Conservation (phyloP, 2,797 vertebrate species). For the Morelia viridis region DNA sequence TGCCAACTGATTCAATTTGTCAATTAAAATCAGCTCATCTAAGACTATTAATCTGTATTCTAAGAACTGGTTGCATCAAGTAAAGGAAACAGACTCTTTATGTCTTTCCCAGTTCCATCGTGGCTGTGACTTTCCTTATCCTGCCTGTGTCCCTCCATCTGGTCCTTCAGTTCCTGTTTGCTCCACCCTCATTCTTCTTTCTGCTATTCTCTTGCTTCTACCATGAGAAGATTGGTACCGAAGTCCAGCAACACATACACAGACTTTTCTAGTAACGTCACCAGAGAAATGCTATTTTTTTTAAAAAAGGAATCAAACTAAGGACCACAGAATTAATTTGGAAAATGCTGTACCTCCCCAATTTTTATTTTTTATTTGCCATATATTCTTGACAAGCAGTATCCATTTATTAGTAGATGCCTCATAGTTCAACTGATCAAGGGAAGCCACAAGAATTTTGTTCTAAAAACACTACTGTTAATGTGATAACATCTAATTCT, state of each 20-base stretch:
- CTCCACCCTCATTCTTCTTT: neutral
- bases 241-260: neutral
- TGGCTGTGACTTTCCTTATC: neutral
- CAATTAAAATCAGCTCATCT: neutral
- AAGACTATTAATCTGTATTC: neutral
- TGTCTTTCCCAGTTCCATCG: neutral
- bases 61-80: neutral
- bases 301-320: neutral
- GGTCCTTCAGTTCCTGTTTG: neutral
- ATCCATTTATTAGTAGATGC: neutral
- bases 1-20: neutral
- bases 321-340: neutral
- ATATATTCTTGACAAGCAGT: neutral
- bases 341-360: neutral
- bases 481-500: neutral
- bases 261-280: conserved; percentile 1
- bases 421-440: neutral
- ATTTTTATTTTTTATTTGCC: neutral
- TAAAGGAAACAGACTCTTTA: neutral
- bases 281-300: neutral
- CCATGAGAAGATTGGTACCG: neutral
- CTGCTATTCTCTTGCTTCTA: neutral
- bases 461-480: neutral
- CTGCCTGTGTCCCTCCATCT: neutral
- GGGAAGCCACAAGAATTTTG: neutral